Evolutionary conservation across 2,888 invertebrate genomes (phyloP).

Genomic region (Platycheirus rosarum): DNA sequence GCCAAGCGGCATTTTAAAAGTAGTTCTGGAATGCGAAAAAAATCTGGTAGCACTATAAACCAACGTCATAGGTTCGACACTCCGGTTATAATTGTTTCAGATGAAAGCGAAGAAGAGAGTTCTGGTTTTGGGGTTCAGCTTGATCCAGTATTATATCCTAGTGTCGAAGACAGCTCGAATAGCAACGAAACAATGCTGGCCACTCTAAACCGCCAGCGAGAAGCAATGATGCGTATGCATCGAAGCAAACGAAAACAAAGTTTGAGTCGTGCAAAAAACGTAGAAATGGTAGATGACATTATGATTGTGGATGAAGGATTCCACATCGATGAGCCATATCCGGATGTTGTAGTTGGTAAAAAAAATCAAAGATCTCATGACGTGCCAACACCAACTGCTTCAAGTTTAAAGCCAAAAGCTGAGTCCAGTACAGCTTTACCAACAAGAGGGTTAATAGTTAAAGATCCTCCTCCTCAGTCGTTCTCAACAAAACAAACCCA

Average conservation of each 20-base stretch:
- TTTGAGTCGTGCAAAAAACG: slow-evolving; percentile 44
- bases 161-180: slow-evolving; percentile 69
- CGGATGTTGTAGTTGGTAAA: slow-evolving; percentile 47
- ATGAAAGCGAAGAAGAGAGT: slow-evolving; percentile 75
- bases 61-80: slow-evolving; percentile 47
- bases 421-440: not conserved
- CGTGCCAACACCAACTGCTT: not conserved
- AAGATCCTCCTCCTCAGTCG: not conserved
- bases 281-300: slow-evolving; percentile 78
- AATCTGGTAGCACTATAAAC: slow-evolving; percentile 52
- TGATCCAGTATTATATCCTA: slow-evolving; percentile 75
- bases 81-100: slow-evolving; percentile 76
- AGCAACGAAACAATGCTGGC: slow-evolving; percentile 78
- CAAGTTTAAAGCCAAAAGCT: slow-evolving; percentile 5
- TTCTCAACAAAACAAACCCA: not conserved
- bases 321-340: slow-evolving; percentile 60
- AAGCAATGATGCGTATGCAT: slow-evolving; percentile 75
- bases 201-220: slow-evolving; percentile 78
- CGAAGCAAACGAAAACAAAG: slow-evolving; percentile 75
- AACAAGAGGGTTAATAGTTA: slow-evolving; percentile 30
- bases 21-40: slow-evolving; percentile 40
- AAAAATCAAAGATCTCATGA: slow-evolving; percentile 25
- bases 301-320: slow-evolving; percentile 77
- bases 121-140: slow-evolving; percentile 75
- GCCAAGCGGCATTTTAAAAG: slow-evolving; percentile 1